Percentiles rank a stretch among this genome's conserved stretches.
Evolutionary conservation across 2,113 vertebrate genomes (phyloP).

Genomic region (Hystrix brachyura): DNA sequence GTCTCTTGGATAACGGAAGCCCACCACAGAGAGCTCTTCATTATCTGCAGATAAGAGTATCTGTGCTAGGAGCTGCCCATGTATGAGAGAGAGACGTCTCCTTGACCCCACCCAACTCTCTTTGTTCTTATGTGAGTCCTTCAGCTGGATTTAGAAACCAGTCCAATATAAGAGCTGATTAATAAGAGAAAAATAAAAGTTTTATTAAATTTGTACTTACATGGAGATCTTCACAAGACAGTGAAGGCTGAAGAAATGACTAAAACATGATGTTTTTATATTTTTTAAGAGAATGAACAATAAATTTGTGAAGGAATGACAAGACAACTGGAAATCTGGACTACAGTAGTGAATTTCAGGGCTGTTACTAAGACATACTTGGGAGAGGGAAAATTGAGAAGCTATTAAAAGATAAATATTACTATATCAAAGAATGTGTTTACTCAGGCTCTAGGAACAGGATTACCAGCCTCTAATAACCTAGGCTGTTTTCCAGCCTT

Average conservation of each 20-base stretch:
- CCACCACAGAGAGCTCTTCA: background rate
- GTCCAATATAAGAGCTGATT: background rate
- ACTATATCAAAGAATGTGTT: background rate
- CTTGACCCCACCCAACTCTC: background rate
- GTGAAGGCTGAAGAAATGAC: background rate
- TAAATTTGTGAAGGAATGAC: background rate
- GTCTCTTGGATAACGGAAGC: background rate
- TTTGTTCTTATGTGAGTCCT: background rate
- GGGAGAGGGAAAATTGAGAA: background rate
- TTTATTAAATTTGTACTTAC: background rate
- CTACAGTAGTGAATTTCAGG: background rate
- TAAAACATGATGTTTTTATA: background rate
- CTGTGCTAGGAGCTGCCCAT: background rate
- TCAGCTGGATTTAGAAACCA: background rate
- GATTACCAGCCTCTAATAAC: background rate
- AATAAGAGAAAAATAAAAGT: background rate
- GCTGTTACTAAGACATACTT: background rate
- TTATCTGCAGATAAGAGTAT: background rate
- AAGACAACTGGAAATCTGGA: background rate
- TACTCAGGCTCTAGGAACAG: background rate
- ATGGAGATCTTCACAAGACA: background rate
- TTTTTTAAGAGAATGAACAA: background rate
- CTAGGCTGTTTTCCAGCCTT: background rate
- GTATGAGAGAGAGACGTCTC: too few relatives aligned
- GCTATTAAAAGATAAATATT: background rate